Evolutionary conservation across 2,113 vertebrate species (phyloP).

Genomic region (Oreocharis arfaki): DNA sequence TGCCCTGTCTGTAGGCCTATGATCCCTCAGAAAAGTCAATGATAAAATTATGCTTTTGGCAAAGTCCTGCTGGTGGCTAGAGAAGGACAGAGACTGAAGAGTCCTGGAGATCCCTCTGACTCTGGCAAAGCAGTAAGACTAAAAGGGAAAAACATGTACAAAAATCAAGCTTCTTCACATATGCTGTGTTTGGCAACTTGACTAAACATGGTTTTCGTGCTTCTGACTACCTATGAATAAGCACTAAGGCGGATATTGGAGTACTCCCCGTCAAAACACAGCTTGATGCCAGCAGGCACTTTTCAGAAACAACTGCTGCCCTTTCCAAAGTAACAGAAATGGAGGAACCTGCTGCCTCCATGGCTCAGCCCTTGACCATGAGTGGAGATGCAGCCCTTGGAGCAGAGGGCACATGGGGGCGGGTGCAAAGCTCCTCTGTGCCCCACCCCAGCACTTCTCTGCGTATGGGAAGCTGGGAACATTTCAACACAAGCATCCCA

Average conservation of each 20-base stretch:
- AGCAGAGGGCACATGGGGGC: fast-evolving
- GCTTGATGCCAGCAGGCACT: neutral
- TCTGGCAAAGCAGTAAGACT: neutral
- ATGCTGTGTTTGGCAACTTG: neutral
- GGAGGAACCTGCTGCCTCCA: neutral
- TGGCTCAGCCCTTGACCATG: neutral
- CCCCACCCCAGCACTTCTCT: fast-evolving
- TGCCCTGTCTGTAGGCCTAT: neutral
- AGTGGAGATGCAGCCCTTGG: neutral
- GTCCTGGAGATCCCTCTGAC: neutral
- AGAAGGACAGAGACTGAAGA: neutral
- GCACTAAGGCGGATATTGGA: neutral
- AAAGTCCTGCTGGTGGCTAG: neutral
- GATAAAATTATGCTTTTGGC: neutral
- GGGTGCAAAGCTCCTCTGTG: neutral
- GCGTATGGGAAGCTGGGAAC: fast-evolving
- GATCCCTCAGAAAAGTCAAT: neutral
- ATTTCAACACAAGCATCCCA: neutral
- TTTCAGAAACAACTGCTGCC: neutral
- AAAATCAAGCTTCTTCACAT: neutral
- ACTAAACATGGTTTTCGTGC: neutral
- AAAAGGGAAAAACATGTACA: neutral
- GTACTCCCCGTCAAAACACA: neutral
- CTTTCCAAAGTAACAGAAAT: neutral
- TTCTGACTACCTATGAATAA: neutral